phyloP scores from a whole-genome alignment of 2,888 invertebrate genomes.

The Druceiella hillmani region DNA sequence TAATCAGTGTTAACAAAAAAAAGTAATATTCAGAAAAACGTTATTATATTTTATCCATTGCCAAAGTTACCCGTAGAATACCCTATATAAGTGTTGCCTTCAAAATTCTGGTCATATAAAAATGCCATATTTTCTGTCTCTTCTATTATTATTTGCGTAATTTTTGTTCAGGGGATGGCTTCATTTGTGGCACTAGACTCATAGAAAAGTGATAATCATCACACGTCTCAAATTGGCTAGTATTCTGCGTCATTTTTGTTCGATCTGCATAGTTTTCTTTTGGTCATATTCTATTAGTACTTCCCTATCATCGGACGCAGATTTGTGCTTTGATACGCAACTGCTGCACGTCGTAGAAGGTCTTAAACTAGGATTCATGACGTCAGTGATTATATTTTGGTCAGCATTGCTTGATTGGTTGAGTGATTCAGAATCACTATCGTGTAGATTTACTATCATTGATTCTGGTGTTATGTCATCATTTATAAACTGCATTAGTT shows the following conservation, averaged over 20 bases:
- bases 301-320: neutral
- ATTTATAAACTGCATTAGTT: slow-evolving; percentile 6
- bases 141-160: slow-evolving; percentile 7
- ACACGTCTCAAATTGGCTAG: neutral
- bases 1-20: too few relatives aligned
- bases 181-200: slow-evolving; percentile 4
- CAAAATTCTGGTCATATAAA: neutral
- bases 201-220: slow-evolving; percentile 1
- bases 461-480: slow-evolving; percentile 3
- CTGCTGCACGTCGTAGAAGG: neutral
- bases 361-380: slow-evolving; percentile 1
- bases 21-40: too few relatives aligned
- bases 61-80: slow-evolving; percentile 4
- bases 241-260: slow-evolving; percentile 1
- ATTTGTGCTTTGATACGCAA: slow-evolving; percentile 3
- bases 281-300: slow-evolving; percentile 1
- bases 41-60: too few relatives aligned
- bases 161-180: slow-evolving; percentile 3
- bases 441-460: neutral
- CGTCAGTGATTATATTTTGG: slow-evolving; percentile 3
- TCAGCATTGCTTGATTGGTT: slow-evolving; percentile 4
- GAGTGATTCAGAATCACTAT: slow-evolving; percentile 5
- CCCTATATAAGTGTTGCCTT: too few relatives aligned
- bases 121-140: slow-evolving; percentile 3
- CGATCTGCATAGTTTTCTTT: slow-evolving; percentile 1